Conservation (phyloP, 2,888 invertebrate species). For the Oeneis ivallda region DNA sequence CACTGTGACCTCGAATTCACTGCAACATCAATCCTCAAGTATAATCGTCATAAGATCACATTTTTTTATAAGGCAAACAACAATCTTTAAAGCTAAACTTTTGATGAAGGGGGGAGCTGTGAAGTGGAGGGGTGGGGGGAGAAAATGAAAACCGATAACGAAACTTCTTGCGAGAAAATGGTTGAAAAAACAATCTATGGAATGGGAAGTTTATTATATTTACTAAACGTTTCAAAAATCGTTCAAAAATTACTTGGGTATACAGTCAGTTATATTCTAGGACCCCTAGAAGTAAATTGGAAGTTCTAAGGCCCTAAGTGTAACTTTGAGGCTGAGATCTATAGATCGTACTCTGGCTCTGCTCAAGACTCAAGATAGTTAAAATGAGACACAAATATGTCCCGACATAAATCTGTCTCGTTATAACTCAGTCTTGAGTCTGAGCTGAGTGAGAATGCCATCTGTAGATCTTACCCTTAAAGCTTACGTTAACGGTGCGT, state of each 20-base stretch:
- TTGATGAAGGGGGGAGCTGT: conserved; percentile 55
- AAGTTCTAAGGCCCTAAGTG: background rate
- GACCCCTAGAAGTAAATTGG: conserved; percentile 1
- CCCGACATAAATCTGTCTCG: too few relatives aligned
- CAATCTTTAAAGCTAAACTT: conserved; percentile 81
- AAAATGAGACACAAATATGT: too few relatives aligned
- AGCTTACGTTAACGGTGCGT: too few relatives aligned
- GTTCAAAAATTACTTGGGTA: background rate
- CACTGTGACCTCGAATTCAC: conserved; percentile 53
- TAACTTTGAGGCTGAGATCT: too few relatives aligned
- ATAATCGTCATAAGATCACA: conserved; percentile 81
- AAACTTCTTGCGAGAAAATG: conserved; percentile 37
- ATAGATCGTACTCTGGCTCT: too few relatives aligned
- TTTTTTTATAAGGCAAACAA: conserved; percentile 81
- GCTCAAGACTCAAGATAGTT: too few relatives aligned
- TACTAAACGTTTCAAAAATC: conserved; percentile 45
- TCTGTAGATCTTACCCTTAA: too few relatives aligned
- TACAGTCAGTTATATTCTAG: background rate
- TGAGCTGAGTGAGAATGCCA: too few relatives aligned
- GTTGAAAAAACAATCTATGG: conserved; percentile 41
- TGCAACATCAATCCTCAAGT: conserved; percentile 66
- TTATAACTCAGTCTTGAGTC: too few relatives aligned
- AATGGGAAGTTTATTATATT: conserved; percentile 50
- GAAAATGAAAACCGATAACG: conserved; percentile 61
- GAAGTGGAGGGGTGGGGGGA: background rate